phyloP scores from a whole-genome alignment of 2,888 invertebrate genomes.

The Agrochola litura region DNA sequence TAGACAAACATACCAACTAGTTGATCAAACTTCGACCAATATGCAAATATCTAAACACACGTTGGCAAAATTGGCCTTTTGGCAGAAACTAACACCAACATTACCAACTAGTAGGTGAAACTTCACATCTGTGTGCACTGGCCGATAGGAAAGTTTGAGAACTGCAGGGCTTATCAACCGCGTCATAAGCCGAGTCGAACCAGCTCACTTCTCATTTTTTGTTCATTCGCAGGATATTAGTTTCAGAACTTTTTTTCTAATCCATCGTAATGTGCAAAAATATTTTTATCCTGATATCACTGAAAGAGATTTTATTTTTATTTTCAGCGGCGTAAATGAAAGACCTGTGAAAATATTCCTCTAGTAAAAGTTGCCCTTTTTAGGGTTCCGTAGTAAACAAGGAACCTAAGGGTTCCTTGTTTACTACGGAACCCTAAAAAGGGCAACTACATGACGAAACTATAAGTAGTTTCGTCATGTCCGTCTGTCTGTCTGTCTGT shows the following conservation, averaged over 20 bases:
- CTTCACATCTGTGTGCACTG: constrained; percentile 34
- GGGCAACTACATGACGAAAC: too few species aligned
- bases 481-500: too few species aligned
- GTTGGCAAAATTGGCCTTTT: constrained; percentile 51
- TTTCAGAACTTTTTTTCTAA: constrained; percentile 16
- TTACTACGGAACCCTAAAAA: too few species aligned
- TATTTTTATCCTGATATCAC: neutral
- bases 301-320: neutral
- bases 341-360: neutral
- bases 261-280: neutral
- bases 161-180: constrained; percentile 64
- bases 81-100: constrained; percentile 45
- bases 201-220: constrained; percentile 56
- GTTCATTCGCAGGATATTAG: constrained; percentile 39
- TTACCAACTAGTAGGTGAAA: constrained; percentile 47
- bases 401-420: too few species aligned
- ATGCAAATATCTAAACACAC: constrained; percentile 54
- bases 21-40: constrained; percentile 37
- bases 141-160: constrained; percentile 61
- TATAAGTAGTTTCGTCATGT: too few species aligned
- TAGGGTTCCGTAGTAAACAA: too few species aligned
- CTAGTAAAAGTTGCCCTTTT: too few species aligned
- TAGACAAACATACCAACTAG: constrained; percentile 42
- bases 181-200: constrained; percentile 47
- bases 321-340: neutral